A percentile compares a stretch with the other conserved stretches of the same genome.
Conservation (phyloP, 2,797 vertebrate species). For the Phrynocephalus forsythii region DNA sequence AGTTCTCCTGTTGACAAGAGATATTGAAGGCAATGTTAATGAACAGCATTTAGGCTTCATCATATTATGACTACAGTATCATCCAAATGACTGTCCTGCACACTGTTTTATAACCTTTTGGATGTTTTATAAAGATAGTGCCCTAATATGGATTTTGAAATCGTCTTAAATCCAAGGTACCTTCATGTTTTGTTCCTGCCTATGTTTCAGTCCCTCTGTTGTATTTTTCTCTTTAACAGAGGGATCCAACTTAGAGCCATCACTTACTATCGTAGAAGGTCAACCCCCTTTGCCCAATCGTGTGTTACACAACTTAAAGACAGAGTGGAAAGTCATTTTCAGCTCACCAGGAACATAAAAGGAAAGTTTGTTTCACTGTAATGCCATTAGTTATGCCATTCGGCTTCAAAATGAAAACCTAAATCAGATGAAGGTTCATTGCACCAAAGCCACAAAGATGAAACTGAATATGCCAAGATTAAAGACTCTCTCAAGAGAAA, state of each 20-base stretch:
- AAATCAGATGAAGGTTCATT: slow-evolving; percentile 73
- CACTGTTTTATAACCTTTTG: background rate
- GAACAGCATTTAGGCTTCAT: background rate
- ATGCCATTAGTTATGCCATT: slow-evolving; percentile 66
- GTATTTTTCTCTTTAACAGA: background rate
- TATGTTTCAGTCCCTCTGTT: too few relatives aligned
- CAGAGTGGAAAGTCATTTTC: slow-evolving; percentile 57
- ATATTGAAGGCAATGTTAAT: background rate
- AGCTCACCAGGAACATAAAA: slow-evolving; percentile 51
- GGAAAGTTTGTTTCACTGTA: slow-evolving; percentile 47
- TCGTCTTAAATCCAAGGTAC: background rate
- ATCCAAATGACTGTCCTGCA: background rate
- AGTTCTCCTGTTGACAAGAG: background rate
- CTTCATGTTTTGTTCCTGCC: background rate
- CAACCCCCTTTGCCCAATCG: slow-evolving; percentile 56
- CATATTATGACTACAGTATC: background rate
- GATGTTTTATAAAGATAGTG: background rate
- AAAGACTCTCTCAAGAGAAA: slow-evolving; percentile 26
- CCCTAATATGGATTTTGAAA: background rate
- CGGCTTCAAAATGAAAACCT: slow-evolving; percentile 58
- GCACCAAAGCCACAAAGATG: slow-evolving; percentile 63
- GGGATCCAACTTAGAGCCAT: slow-evolving; percentile 38
- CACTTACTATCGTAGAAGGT: slow-evolving; percentile 34
- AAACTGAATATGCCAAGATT: slow-evolving; percentile 49
- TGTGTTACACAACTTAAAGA: slow-evolving; percentile 56